A percentile compares a stretch with the other conserved stretches of the same genome.
Conservation (phyloP, 1,140 invertebrate genomes). For the Agrypnia vestita region DNA sequence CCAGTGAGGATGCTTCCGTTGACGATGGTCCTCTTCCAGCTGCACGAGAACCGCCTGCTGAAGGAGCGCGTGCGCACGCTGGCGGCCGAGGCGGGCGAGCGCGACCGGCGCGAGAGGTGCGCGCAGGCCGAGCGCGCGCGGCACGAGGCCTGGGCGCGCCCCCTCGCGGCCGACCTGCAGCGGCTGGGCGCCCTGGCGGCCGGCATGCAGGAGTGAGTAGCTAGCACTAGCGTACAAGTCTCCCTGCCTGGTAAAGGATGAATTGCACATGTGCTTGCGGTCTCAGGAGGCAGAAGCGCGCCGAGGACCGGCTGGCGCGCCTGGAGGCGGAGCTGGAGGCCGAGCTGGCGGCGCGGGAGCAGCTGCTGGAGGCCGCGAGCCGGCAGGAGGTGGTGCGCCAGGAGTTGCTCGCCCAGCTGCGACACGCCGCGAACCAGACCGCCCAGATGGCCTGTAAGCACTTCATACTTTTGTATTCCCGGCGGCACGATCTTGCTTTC, state of each 20-base stretch:
- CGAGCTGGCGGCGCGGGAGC: neutral
- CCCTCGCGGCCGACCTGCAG: neutral
- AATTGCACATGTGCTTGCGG: neutral
- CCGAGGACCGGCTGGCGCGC: neutral
- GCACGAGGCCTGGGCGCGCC: slow-evolving; percentile 1
- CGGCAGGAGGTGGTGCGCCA: neutral
- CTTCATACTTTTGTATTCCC: no score
- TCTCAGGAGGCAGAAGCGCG: slow-evolving; percentile 2
- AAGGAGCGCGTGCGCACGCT: neutral
- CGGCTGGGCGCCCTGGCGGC: neutral
- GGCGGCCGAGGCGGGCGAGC: neutral
- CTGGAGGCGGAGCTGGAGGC: slow-evolving; percentile 12
- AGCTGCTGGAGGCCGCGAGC: neutral
- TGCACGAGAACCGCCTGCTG: slow-evolving; percentile 29
- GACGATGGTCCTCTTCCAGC: neutral
- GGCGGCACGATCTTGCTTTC: no score
- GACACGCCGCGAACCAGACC: neutral
- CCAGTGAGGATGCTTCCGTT: no score
- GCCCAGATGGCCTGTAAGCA: slow-evolving; percentile 13
- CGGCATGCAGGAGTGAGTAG: neutral
- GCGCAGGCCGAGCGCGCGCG: neutral
- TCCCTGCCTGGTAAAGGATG: no score
- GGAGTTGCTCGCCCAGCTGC: slow-evolving; percentile 21
- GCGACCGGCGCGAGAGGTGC: neutral
- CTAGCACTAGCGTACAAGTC: no score